A percentile compares a stretch with the other conserved stretches of the same genome.
Evolutionary conservation across 2,888 invertebrate genomes (phyloP).

Genomic region (Troides oblongomaculatus): DNA sequence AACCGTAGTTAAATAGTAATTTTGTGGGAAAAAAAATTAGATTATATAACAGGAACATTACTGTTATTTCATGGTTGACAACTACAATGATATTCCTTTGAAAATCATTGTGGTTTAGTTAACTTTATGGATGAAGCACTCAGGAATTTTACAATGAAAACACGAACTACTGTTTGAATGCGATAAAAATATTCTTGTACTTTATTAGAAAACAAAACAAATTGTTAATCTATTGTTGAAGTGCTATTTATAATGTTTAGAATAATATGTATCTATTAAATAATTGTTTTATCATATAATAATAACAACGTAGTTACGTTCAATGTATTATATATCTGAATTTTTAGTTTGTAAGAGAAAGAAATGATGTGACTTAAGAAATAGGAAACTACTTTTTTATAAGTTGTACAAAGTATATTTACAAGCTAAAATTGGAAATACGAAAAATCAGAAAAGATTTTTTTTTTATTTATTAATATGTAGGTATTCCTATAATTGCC

Average conservation of each 20-base stretch:
- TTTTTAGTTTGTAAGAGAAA: too few relatives aligned
- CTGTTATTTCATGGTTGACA: background rate
- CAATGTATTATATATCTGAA: background rate
- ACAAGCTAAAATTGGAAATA: too few relatives aligned
- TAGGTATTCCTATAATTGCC: too few relatives aligned
- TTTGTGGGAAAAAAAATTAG: background rate
- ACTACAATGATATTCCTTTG: background rate
- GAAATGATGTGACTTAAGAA: too few relatives aligned
- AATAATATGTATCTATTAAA: background rate
- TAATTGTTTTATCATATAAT: background rate
- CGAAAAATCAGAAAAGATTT: too few relatives aligned
- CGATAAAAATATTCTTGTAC: background rate
- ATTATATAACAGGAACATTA: constrained; percentile 3
- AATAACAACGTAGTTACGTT: background rate
- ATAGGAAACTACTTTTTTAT: too few relatives aligned
- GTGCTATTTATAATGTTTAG: background rate
- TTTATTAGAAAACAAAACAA: background rate
- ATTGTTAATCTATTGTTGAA: background rate
- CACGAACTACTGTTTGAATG: background rate
- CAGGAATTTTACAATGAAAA: constrained; percentile 27
- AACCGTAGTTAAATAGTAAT: background rate
- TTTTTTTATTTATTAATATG: too few relatives aligned
- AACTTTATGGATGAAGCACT: constrained; percentile 30
- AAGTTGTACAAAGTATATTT: too few relatives aligned
- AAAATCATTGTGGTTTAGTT: constrained; percentile 38